phyloP scores from a whole-genome alignment of 2,888 invertebrate species.

The Pheosia tremula region DNA sequence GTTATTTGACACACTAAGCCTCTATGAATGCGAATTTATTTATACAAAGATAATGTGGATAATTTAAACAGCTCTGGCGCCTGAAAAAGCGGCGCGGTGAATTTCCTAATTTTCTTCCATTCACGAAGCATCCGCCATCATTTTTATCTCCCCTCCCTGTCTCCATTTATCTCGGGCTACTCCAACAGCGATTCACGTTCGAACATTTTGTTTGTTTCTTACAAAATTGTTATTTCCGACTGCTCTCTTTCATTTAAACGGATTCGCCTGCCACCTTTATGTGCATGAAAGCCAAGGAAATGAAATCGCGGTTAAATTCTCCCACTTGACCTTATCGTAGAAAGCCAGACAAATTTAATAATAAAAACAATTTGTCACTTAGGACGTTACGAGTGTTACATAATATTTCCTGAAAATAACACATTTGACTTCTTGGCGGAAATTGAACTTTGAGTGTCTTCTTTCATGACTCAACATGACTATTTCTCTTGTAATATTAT shows the following conservation, averaged over 20 bases:
- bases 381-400: constrained; percentile 19
- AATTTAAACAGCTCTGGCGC: constrained; percentile 69
- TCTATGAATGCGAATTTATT: constrained; percentile 49
- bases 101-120: constrained; percentile 80
- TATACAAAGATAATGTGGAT: constrained; percentile 61
- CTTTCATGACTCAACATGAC: not conserved
- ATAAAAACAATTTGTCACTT: constrained; percentile 53
- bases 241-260: constrained; percentile 77
- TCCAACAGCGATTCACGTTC: constrained; percentile 72
- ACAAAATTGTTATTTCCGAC: constrained; percentile 82
- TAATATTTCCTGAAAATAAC: not conserved
- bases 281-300: constrained; percentile 70
- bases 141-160: constrained; percentile 81
- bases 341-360: constrained; percentile 50
- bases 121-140: constrained; percentile 80
- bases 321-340: constrained; percentile 64
- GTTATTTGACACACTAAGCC: constrained; percentile 24
- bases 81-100: constrained; percentile 71
- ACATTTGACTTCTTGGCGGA: not conserved
- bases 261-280: constrained; percentile 71
- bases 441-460: not conserved
- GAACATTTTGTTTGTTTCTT: constrained; percentile 81
- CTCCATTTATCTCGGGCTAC: constrained; percentile 77
- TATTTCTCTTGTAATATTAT: no score
- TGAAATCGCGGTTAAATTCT: constrained; percentile 68